phyloP scores from a whole-genome alignment of 2,888 invertebrate species.

The Netelia melanura region DNA sequence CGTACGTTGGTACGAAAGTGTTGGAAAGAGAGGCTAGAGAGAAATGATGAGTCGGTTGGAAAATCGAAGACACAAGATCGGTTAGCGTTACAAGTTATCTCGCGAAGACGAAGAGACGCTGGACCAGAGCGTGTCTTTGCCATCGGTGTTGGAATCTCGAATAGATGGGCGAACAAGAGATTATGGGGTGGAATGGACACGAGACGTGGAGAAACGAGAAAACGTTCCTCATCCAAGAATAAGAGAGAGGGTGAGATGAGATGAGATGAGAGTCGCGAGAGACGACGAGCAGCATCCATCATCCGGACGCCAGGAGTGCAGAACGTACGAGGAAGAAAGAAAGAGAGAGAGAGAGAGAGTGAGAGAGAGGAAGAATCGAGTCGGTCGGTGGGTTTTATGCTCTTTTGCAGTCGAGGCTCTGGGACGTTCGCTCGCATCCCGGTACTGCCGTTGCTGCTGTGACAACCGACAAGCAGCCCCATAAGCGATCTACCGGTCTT shows the following conservation, averaged over 20 bases:
- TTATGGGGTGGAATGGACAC: conserved; percentile 25
- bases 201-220: conserved; percentile 63
- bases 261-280: conserved; percentile 61
- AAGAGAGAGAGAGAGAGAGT: conserved; percentile 21
- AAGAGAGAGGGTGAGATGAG: conserved; percentile 6
- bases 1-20: conserved; percentile 31
- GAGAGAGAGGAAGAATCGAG: not conserved
- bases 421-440: conserved; percentile 48
- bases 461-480: conserved; percentile 78
- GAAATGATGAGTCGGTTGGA: conserved; percentile 37
- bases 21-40: not conserved
- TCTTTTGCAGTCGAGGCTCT: conserved; percentile 37
- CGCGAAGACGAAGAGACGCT: conserved; percentile 29
- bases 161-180: conserved; percentile 61
- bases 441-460: conserved; percentile 73
- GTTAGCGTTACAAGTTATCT: conserved; percentile 54
- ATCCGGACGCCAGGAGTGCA: conserved; percentile 68
- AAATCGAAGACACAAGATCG: conserved; percentile 56
- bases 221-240: conserved; percentile 57
- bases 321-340: conserved; percentile 49
- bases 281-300: conserved; percentile 71
- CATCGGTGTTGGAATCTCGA: conserved; percentile 49
- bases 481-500: conserved; percentile 76
- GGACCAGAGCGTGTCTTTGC: conserved; percentile 37
- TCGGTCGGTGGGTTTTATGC: conserved; percentile 53